Evolutionary conservation across 2,113 vertebrate genomes (phyloP).

Genomic region (Scartelaos histophorus): DNA sequence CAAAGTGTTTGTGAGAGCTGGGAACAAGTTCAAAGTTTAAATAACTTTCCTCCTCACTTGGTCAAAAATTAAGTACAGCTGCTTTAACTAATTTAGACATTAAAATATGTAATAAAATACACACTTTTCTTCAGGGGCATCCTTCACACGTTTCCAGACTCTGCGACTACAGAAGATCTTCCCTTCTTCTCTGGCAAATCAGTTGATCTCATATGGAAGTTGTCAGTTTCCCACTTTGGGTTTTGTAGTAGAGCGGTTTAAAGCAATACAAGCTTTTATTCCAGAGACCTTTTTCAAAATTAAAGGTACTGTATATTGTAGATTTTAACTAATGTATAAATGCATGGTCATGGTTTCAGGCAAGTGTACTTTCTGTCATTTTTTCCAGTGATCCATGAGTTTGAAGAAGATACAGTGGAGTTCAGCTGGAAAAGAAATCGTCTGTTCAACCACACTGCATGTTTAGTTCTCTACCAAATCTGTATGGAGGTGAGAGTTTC

Average conservation of each 20-base stretch:
- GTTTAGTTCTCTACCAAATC: slow-evolving; percentile 95
- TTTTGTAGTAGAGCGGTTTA: slow-evolving; percentile 97
- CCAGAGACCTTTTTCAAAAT: slow-evolving; percentile 95
- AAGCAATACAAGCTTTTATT: slow-evolving; percentile 98
- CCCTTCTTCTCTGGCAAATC: slow-evolving; percentile 86
- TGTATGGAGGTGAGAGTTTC: slow-evolving; percentile 89
- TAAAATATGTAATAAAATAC: background rate
- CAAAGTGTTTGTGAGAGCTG: too few species aligned
- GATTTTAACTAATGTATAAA: background rate
- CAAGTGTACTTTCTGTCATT: slow-evolving; percentile 1
- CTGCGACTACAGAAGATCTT: slow-evolving; percentile 92
- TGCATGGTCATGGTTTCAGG: background rate
- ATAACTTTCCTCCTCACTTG: too few species aligned
- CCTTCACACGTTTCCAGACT: slow-evolving; percentile 98
- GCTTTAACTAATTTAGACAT: background rate
- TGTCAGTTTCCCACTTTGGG: slow-evolving; percentile 98
- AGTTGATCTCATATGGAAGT: slow-evolving; percentile 97
- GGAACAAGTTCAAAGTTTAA: too few species aligned
- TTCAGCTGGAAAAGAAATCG: slow-evolving; percentile 96
- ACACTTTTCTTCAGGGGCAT: slow-evolving; percentile 81
- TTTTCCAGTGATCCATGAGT: slow-evolving; percentile 85
- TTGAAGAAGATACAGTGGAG: slow-evolving; percentile 83
- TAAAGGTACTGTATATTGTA: slow-evolving; percentile 79
- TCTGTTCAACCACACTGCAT: slow-evolving; percentile 93
- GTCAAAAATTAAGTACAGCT: too few species aligned